Base-by-base conservation (phyloP, 2,797 vertebrate species). In the Pygocentrus nattereri region DNA sequence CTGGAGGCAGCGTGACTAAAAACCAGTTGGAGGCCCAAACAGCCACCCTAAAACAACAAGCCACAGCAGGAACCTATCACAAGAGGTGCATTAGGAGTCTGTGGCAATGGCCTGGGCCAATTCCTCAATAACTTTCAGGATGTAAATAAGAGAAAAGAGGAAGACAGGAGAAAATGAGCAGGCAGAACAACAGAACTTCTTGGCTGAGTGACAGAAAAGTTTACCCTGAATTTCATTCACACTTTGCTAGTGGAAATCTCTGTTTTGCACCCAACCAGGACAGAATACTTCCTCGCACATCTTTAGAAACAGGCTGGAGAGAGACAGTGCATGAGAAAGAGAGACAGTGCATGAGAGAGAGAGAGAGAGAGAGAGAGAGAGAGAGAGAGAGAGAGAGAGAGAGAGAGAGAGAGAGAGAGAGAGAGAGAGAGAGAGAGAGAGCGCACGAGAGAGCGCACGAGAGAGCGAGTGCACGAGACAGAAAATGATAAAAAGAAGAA, bases 101-200 rank as follows among this genome's bases (percentile, higher is more conserved):
- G 59, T 30, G 19, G 64, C 3, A 23, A 65, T 16, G 5, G 27
- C 18, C 16, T 0, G 38, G 65, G 41, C 5, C 19, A 4, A 38
- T 67, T n/a, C 64, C 19, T 41, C 41, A 69, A 7, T n/a, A 65
- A 65, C 27, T 4, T 34, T 47, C 15, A 61, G 72, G 4, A 65
- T 27, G 18, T 25, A 78, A 83, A 83, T 81, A 87, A 79, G 73
- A 80, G 73, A 81, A 71, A 81, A 84, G 90, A 86, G 85, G 76
- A 16, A 50, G 74, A 72, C 76, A 76, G 80, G 67, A 38, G 3
- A 12, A 74, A 79, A 54, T 23, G 49, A 76, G 75, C 79, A 77
- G 25, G 73, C 78, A 85, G 64, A 88, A 82, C 50, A 80, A 76
- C 56, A 59, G 76, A 77, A 68, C 2, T 8, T 56, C 21, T 67